Conservation (phyloP, 2,113 vertebrate species). For the Toxotes jaculatrix region DNA sequence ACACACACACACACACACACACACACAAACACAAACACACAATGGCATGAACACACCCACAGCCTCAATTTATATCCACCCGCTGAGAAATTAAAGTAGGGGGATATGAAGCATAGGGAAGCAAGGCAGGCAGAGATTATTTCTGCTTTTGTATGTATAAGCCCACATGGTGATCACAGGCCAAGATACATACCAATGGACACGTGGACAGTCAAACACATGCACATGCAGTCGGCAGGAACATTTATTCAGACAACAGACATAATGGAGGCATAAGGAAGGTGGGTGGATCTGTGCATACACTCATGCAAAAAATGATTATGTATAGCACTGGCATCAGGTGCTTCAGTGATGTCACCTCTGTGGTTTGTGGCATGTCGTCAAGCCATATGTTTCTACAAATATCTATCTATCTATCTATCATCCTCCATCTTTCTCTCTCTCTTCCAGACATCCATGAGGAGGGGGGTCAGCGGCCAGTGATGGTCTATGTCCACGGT, state of each 20-base stretch:
- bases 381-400: constrained; percentile 1
- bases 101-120: background rate
- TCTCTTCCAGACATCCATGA: constrained; percentile 90
- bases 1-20: constrained; percentile 14
- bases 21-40: constrained; percentile 16
- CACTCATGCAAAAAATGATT: background rate
- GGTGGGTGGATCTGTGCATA: constrained; percentile 33
- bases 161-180: constrained; percentile 16
- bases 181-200: constrained; percentile 46
- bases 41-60: constrained; percentile 29
- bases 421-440: constrained; percentile 15
- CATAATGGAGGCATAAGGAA: constrained; percentile 11
- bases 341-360: constrained; percentile 31
- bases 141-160: constrained; percentile 25
- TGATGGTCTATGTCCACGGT: constrained; percentile 97
- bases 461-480: constrained; percentile 91
- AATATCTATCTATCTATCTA: constrained; percentile 9
- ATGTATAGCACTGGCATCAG: background rate
- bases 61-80: constrained; percentile 57
- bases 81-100: constrained; percentile 39
- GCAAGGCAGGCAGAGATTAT: background rate
- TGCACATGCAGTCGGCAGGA: background rate
- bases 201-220: constrained; percentile 1
- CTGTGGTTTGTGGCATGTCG: background rate
- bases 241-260: constrained; percentile 17